Evolutionary conservation across 2,888 invertebrate species (phyloP).

Genomic region (Aquatica leii): DNA sequence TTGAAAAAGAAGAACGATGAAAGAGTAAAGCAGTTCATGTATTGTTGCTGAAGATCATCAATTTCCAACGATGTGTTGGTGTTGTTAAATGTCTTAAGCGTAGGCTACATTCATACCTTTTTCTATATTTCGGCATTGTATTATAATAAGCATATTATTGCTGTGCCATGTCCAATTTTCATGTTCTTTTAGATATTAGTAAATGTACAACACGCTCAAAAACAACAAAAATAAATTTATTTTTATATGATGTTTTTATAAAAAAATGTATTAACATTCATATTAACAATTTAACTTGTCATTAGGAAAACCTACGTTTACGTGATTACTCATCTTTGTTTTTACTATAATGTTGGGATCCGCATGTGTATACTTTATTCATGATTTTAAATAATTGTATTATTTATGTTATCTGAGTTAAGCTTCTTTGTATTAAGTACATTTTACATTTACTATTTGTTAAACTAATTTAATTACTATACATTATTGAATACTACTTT

Average conservation of each 20-base stretch:
- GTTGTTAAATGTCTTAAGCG: constrained; percentile 26
- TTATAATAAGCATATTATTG: constrained; percentile 39
- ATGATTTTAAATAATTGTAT: too few relatives aligned
- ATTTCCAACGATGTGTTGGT: constrained; percentile 32
- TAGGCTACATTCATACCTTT: constrained; percentile 36
- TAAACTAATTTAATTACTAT: too few relatives aligned
- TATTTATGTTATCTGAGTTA: too few relatives aligned
- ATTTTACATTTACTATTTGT: too few relatives aligned
- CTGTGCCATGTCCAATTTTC: constrained; percentile 25
- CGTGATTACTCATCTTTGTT: constrained; percentile 22
- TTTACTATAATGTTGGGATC: too few relatives aligned
- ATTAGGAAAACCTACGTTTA: constrained; percentile 17
- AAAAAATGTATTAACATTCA: not conserved
- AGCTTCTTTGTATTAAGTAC: too few relatives aligned
- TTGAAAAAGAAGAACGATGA: constrained; percentile 15
- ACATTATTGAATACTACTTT: too few relatives aligned
- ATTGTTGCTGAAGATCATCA: constrained; percentile 20
- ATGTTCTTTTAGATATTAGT: too few relatives aligned
- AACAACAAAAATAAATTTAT: too few relatives aligned
- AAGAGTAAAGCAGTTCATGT: constrained; percentile 29
- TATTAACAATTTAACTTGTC: constrained; percentile 3
- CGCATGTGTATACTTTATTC: too few relatives aligned
- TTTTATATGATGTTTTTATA: not conserved
- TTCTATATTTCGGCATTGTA: constrained; percentile 39
- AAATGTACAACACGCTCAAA: too few relatives aligned